Conservation (phyloP, 37 sponge, comb jelly and placozoan genomes). For the Axinella damicornis region DNA sequence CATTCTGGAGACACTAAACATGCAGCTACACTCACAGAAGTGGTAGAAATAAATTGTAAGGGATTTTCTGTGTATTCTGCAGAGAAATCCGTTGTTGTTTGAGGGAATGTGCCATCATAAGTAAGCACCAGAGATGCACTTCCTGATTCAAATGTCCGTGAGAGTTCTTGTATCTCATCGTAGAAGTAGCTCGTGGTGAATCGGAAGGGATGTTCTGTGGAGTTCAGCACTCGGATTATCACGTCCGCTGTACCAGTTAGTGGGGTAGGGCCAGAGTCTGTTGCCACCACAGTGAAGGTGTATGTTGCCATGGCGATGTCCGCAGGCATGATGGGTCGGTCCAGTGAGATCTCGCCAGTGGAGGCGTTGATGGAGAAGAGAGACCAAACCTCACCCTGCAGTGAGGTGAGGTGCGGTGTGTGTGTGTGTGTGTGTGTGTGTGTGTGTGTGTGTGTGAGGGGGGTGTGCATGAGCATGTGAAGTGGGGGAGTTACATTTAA, state of each 20-base stretch:
- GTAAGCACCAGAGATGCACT: too few relatives aligned
- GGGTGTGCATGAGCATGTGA: too few relatives aligned
- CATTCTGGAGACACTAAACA: too few relatives aligned
- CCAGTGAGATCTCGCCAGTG: constrained; percentile 18
- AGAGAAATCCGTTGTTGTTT: too few relatives aligned
- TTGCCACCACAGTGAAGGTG: constrained; percentile 16
- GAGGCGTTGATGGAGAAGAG: constrained; percentile 11
- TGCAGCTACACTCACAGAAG: too few relatives aligned
- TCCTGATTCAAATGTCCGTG: neutral
- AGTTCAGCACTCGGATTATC: constrained; percentile 21
- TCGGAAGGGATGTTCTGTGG: neutral
- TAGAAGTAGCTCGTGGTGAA: constrained; percentile 12
- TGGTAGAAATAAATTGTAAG: too few relatives aligned
- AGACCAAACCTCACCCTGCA: neutral
- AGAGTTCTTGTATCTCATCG: neutral
- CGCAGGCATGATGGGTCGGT: neutral
- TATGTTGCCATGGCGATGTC: neutral
- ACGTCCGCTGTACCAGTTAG: constrained; percentile 8
- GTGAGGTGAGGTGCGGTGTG: too few relatives aligned
- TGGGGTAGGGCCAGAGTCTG: constrained; percentile 19
- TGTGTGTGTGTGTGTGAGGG: too few relatives aligned
- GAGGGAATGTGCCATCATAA: too few relatives aligned
- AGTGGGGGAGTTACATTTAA: too few relatives aligned
- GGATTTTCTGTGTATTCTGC: too few relatives aligned
- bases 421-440: too few relatives aligned